These are phyloP conservation scores for Hoplias malabaricus DNA, from an alignment of 2,113 vertebrate species.

Conservation along the genomic window DNA sequence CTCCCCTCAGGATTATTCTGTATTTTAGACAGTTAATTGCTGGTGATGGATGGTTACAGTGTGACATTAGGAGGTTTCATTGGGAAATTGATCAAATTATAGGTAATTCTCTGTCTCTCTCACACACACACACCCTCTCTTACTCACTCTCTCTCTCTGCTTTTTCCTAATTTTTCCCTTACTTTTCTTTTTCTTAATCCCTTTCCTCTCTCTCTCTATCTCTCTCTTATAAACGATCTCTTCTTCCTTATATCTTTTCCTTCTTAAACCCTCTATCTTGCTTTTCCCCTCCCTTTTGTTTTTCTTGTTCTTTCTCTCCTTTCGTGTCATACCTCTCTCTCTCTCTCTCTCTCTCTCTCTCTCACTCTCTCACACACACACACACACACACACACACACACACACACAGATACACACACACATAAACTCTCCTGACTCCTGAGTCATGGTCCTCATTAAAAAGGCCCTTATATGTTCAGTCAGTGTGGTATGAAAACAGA, in stretches of 20 bases:
- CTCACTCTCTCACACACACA: background rate
- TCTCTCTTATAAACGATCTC: too few species aligned
- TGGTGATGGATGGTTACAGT: background rate
- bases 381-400: background rate
- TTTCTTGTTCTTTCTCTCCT: background rate
- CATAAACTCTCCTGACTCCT: background rate
- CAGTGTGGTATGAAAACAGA: background rate
- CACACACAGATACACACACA: background rate
- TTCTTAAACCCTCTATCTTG: too few species aligned
- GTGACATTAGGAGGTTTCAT: background rate
- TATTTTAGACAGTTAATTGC: background rate
- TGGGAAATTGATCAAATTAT: background rate
- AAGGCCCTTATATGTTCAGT: slow-evolving; percentile 12
- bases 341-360: background rate
- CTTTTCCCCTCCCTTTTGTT: background rate
- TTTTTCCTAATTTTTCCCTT: too few species aligned
- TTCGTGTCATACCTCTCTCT: background rate
- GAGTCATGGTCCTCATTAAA: slow-evolving; percentile 14
- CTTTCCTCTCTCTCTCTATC: background rate
- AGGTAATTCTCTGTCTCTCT: background rate
- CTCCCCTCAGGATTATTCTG: background rate
- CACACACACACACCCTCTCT: background rate
- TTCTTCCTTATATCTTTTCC: too few species aligned
- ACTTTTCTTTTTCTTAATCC: too few species aligned
- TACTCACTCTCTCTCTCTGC: background rate